phyloP scores from a whole-genome alignment of 2,113 vertebrate genomes.

The Protomyctophum bolini region DNA sequence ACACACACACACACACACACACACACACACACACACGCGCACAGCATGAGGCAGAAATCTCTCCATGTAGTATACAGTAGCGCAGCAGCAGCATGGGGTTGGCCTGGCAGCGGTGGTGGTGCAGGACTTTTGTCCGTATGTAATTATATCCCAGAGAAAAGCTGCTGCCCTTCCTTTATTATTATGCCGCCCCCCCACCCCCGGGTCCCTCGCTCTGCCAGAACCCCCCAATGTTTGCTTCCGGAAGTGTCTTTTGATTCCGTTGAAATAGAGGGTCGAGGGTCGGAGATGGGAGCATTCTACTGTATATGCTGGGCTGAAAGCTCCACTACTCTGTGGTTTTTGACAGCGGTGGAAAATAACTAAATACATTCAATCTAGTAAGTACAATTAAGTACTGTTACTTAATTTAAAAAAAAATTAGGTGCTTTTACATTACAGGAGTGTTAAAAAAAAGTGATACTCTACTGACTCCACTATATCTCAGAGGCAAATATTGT shows the following conservation, averaged over 20 bases:
- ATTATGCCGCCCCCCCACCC: slow-evolving; percentile 12
- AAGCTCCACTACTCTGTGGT: slow-evolving; percentile 54
- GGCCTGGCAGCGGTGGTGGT: slow-evolving; percentile 33
- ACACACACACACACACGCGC: background rate
- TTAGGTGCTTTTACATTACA: background rate
- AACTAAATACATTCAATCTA: no score
- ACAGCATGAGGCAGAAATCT: slow-evolving; percentile 11
- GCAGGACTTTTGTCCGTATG: slow-evolving; percentile 63
- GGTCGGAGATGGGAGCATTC: slow-evolving; percentile 58
- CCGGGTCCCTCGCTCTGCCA: background rate
- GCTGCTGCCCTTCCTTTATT: slow-evolving; percentile 21
- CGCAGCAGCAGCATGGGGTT: slow-evolving; percentile 33
- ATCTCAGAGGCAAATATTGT: no score
- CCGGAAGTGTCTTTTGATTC: slow-evolving; percentile 72
- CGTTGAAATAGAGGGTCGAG: slow-evolving; percentile 71
- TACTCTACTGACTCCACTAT: no score
- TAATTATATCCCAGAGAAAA: slow-evolving; percentile 71
- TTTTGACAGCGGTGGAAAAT: background rate
- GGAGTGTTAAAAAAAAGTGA: no score
- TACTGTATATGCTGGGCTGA: slow-evolving; percentile 43
- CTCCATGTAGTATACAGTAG: slow-evolving; percentile 4
- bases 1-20: slow-evolving; percentile 3
- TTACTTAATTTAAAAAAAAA: no score
- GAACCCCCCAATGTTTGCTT: slow-evolving; percentile 16
- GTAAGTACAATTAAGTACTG: no score